phyloP scores from a whole-genome alignment of 2,113 vertebrate species.

The Arvicanthis niloticus region DNA sequence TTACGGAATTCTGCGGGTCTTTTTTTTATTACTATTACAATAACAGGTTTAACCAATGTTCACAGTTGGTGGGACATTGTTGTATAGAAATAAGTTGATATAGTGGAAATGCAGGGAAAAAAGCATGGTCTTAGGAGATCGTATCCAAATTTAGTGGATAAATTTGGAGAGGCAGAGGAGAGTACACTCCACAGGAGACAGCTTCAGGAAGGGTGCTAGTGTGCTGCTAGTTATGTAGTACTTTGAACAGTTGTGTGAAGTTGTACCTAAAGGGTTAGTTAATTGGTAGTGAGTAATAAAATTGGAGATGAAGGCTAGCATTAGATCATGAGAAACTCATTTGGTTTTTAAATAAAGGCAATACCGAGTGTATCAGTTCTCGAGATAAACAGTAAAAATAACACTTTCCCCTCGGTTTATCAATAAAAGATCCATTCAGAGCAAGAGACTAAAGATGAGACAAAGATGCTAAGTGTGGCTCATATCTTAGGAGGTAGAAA shows the following conservation, averaged over 20 bases:
- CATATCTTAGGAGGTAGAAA: neutral
- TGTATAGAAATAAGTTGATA: conserved; percentile 32
- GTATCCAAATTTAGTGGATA: neutral
- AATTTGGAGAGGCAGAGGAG: conserved; percentile 21
- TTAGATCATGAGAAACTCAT: neutral
- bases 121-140: neutral
- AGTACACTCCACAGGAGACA: neutral
- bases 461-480: neutral
- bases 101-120: neutral
- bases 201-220: neutral
- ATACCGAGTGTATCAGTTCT: neutral
- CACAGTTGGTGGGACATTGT: neutral
- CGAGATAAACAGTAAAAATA: conserved; percentile 34
- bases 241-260: neutral
- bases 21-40: neutral
- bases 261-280: neutral
- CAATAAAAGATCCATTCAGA: conserved; percentile 11
- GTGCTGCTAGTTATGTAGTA: neutral
- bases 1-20: neutral
- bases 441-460: neutral
- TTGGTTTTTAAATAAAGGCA: neutral
- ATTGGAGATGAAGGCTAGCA: neutral
- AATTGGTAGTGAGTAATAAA: neutral
- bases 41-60: neutral
- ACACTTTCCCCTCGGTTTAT: neutral